phyloP scores from a whole-genome alignment of 2,888 invertebrate species.

The Oscheius myriophilus region DNA sequence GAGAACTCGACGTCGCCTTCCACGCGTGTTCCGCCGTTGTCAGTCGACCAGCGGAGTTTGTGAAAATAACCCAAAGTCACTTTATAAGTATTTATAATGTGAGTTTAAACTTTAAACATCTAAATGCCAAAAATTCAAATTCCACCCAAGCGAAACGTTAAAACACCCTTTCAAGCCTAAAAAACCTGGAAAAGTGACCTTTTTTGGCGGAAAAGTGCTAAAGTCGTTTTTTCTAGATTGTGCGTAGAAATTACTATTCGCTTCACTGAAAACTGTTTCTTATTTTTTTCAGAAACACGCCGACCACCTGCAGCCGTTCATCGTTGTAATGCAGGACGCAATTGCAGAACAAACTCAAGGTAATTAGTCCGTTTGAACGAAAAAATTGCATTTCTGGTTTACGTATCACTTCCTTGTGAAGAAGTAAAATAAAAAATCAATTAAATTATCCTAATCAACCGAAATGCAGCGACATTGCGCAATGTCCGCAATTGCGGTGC shows the following conservation, averaged over 20 bases:
- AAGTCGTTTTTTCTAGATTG: too few relatives aligned
- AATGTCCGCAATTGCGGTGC: too few relatives aligned
- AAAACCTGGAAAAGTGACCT: too few relatives aligned
- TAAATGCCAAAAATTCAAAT: too few relatives aligned
- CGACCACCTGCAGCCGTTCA: slow-evolving; percentile 64
- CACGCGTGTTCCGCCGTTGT: slow-evolving; percentile 67
- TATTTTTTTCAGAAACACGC: slow-evolving; percentile 62
- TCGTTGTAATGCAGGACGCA: slow-evolving; percentile 66
- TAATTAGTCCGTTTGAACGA: slow-evolving; percentile 1
- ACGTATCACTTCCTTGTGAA: neutral
- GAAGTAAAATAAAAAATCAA: too few relatives aligned
- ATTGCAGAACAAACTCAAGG: slow-evolving; percentile 45
- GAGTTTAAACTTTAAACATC: too few relatives aligned
- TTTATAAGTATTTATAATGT: slow-evolving; percentile 67
- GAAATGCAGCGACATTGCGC: too few relatives aligned
- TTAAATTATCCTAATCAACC: too few relatives aligned
- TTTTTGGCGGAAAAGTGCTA: neutral
- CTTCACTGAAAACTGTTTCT: slow-evolving; percentile 10
- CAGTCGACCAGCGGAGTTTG: slow-evolving; percentile 57
- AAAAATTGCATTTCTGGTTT: neutral
- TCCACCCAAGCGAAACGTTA: too few relatives aligned
- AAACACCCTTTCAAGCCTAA: too few relatives aligned
- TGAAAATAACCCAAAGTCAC: slow-evolving; percentile 63
- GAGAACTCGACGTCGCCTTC: slow-evolving; percentile 57
- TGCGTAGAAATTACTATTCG: neutral